These are phyloP conservation scores for Drosophila parabipectinata DNA, from an alignment of 1,140 invertebrate genomes.

Conservation along the genomic window DNA sequence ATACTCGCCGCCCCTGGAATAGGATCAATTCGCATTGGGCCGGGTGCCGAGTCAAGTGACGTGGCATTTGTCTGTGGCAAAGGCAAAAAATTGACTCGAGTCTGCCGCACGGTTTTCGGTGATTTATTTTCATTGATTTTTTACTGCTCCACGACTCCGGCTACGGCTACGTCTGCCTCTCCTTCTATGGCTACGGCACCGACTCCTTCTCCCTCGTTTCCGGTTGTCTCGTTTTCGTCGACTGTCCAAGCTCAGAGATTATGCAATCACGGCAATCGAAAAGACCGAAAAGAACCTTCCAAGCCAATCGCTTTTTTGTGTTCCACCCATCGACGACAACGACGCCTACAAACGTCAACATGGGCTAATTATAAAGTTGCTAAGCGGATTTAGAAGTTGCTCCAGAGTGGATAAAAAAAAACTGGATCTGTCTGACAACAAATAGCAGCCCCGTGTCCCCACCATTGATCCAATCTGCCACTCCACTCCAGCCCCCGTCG, in stretches of 20 bases:
- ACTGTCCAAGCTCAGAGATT: constrained; percentile 59
- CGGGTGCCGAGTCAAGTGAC: constrained; percentile 51
- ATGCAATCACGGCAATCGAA: constrained; percentile 57
- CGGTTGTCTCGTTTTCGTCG: constrained; percentile 32
- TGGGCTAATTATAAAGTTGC: constrained; percentile 71
- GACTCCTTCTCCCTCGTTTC: constrained; percentile 2
- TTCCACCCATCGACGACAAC: constrained; percentile 22
- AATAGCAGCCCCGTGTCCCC: background rate
- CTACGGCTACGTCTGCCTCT: background rate
- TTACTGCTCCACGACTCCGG: constrained; percentile 4
- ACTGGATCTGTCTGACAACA: constrained; percentile 14
- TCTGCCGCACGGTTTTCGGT: constrained; percentile 42
- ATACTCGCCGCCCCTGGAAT: constrained; percentile 2
- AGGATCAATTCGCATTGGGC: constrained; percentile 10
- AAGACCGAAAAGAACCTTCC: constrained; percentile 38
- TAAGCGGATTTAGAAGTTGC: constrained; percentile 67
- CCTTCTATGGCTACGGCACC: constrained; percentile 15
- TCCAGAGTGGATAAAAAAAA: constrained; percentile 10
- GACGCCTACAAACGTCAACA: constrained; percentile 40
- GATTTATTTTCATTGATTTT: constrained; percentile 67
- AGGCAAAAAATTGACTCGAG: constrained; percentile 42
- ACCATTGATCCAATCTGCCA: constrained; percentile 4
- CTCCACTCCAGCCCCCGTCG: constrained; percentile 2
- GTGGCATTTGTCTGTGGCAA: constrained; percentile 42
- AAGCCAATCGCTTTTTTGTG: constrained; percentile 16